Base-by-base conservation (phyloP, 2,113 vertebrate genomes). In the Sminthopsis crassicaudata region DNA sequence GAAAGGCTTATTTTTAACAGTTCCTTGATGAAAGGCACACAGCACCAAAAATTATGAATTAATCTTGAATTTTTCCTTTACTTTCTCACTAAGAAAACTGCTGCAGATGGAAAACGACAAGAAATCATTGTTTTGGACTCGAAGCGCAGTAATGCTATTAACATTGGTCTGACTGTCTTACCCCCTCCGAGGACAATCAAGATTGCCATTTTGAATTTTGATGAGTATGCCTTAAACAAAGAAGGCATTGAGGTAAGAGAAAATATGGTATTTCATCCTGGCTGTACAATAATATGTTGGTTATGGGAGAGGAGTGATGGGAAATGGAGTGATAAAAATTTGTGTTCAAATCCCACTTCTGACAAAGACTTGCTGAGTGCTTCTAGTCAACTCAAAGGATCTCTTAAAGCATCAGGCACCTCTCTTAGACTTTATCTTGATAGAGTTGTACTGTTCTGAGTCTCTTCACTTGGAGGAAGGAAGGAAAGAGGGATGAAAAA, bases 141-240 rank as follows among this genome's bases (percentile, higher is more conserved):
- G 50, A 99, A 99, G 97, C 98, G 99, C 96, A 99, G 99, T 97
- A 99, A 99, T 0, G 99, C 99, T 55, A 99, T 99, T 96, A 99
- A 99, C 98, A 99, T 99, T 24, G 99, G 99, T 46, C 98, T 99
- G 98, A 99, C 99, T 0, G 99, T 99, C n/a, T 98, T 99, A 93
- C 99, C 99, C 52, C 99, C 99, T 91, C 99, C 99, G 0, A 99
- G 99, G 94, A 99, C 99, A 16, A 99, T 99, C 98, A 99, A 99
- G 98, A 99, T 99, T 30, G 99, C 99, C 95, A 99, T 99, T 98
- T 99, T 99, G 98, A 99, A 99, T 98, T 99, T 99, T 46, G 99
- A 99, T 10, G 99, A 99, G 98, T 99, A 99, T 93, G 99, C 99
- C 96, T 99, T 99, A 98, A 99, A 99, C 98, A 99, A 99, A 98